Base-by-base conservation (phyloP, 2,888 invertebrate species). In the Dugesia japonica region DNA sequence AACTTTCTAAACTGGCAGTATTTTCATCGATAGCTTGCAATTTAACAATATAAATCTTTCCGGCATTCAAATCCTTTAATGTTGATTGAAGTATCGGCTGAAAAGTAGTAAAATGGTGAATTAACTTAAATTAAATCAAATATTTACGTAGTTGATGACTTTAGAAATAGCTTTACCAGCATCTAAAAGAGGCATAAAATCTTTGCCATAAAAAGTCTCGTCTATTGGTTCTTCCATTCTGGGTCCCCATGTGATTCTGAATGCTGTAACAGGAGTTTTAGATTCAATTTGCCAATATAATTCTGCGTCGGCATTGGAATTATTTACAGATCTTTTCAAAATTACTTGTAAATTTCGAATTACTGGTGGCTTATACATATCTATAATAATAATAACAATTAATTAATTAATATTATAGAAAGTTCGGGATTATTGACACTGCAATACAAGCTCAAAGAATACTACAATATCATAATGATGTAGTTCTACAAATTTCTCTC, bases 211-310 rank as follows among this genome's bases (percentile, higher is more conserved):
- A 27, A 76, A 42, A 15, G 27, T 27, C 31, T 76, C 72, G 26
- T 72, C 76, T 17, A 76, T 72, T 13, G 76, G 76, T 26, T 76
- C 76, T 15, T 72, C 26, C 4, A 76, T 28, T 20, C 73, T 17
- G 4, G 76, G 76, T n/a, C 76, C 76, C 76, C 76, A 76, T 17
- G 33, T 72, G 13, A 76, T 42, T 26, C 76, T 42, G 23, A 56
- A 56, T 56, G 56, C 56, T n/a, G 56, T 20, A 4, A 56, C n/a
- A 56, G 56, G n/a, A 23, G 17, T n/a, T n/a, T n/a, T 56, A 4
- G 56, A n/a, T 20, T 20, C 20, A 1, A n/a, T 4, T 7, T 13
- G 4, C 56, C 56, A 56, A 56, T 56, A 56, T n/a, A 56, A 56
- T n/a, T 56, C 56, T 1, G 56, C 56, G 20, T 56, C 56, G 4